A percentile compares a stretch with the other conserved stretches of the same genome.
Conservation (phyloP, 2,888 invertebrate species). For the Camptogramma bilineatum region DNA sequence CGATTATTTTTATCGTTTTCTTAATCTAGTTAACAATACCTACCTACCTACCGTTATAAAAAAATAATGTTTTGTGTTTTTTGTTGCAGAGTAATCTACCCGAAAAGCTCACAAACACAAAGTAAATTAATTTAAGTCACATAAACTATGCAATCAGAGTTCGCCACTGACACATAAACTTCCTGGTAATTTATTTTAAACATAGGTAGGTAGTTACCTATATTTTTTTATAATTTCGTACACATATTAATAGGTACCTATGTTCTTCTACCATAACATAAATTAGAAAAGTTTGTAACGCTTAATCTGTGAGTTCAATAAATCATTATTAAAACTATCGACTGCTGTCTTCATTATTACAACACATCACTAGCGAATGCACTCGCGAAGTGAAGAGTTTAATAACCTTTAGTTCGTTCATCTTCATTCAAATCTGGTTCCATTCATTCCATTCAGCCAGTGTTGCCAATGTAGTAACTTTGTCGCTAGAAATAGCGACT, state of each 20-base stretch:
- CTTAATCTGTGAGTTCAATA: too few relatives aligned
- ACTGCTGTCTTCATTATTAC: not conserved
- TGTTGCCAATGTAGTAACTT: too few relatives aligned
- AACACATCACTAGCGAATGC: not conserved
- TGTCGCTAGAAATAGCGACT: too few relatives aligned
- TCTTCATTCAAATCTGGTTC: slow-evolving; percentile 30
- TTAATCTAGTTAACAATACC: too few relatives aligned
- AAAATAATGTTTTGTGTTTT: slow-evolving; percentile 24
- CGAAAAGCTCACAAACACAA: slow-evolving; percentile 56
- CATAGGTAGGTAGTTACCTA: slow-evolving; percentile 1
- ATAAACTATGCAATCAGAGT: too few relatives aligned
- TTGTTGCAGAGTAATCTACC: slow-evolving; percentile 71
- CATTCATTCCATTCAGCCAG: slow-evolving; percentile 9
- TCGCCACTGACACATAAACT: too few relatives aligned
- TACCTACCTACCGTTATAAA: not conserved
- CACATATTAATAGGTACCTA: too few relatives aligned
- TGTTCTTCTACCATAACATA: too few relatives aligned
- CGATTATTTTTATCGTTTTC: too few relatives aligned
- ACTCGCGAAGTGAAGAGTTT: not conserved
- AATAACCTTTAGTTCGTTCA: not conserved
- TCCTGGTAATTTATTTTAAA: too few relatives aligned
- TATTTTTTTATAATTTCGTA: not conserved
- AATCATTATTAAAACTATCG: too few relatives aligned
- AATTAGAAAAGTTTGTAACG: too few relatives aligned
- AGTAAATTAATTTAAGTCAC: not conserved